Evolutionary conservation across 2,888 invertebrate species (phyloP), one percentile per base, ranked within the genome.

Genomic region (Cephus runcator): DNA sequence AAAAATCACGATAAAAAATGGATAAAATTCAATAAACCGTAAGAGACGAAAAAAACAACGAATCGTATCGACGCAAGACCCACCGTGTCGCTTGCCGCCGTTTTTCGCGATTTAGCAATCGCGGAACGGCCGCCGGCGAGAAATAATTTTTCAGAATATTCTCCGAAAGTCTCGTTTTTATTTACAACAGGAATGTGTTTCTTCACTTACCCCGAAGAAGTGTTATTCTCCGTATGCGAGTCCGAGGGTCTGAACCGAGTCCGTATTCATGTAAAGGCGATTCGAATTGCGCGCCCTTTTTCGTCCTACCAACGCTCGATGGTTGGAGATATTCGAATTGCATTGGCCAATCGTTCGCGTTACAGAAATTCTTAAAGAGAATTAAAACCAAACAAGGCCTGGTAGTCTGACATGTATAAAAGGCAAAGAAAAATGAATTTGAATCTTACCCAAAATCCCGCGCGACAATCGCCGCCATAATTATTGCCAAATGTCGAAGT

Each of bases 141-240:
- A 85, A 86, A 87, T 87, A 87, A 87, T 87, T 89, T 88, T 90
- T 91, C 89, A 87, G 89, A 89, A 91, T 91, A 90, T 90, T 91
- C 89, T 87, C 88, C 86, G 85, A 85, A 71, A 81, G 81, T 87
- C 88, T 85, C 78, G 87, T 88, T 89, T 71, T 34, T 31, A 71
- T 56, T 56, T 56, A 56, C 40, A 56, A 56, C 40, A 33, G 33
- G 31, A 31, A 71, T 71, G 15, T 15, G 33, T 71, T 71, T 71
- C 71, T 71, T 71, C 33, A 71, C 71, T 34, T 56, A 56, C 40
- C 40, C 40, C 40, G 40, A 56, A 56, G 40, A 56, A 56, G 71
- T 71, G 30, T 77, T 36, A 84, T 83, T 87, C 87, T 85, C 87
- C 85, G 87, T 77, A 90, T 90, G 87, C 91, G 90, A 85, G 87